These are phyloP conservation scores for Ciona savignyi DNA, from an alignment of 23 tunicate species.

Conservation along the genomic window DNA sequence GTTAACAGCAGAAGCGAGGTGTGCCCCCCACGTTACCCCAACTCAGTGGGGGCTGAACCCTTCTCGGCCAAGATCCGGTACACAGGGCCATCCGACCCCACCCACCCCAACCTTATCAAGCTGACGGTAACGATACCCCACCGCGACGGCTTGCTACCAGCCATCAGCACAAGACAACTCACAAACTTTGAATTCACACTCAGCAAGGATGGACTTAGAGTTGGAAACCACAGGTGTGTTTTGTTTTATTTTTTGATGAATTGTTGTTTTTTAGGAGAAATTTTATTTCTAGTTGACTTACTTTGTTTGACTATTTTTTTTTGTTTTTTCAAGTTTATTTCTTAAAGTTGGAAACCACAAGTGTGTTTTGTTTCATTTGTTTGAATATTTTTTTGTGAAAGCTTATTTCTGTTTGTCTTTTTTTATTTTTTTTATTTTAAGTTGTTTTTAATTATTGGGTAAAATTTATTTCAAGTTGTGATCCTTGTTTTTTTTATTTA, in stretches of 20 bases:
- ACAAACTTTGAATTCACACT: slow-evolving; percentile 91
- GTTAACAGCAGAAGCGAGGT: slow-evolving; percentile 55
- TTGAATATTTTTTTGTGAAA: too few species aligned
- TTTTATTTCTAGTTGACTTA: too few species aligned
- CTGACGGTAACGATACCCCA: slow-evolving; percentile 89
- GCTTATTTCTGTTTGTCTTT: too few species aligned
- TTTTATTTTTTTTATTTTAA: too few species aligned
- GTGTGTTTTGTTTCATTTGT: too few species aligned
- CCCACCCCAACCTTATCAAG: slow-evolving; percentile 79
- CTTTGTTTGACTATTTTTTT: not conserved
- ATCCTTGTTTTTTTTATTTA: too few species aligned
- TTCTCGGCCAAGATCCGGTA: slow-evolving; percentile 92
- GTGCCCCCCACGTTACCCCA: slow-evolving; percentile 75
- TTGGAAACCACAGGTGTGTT: slow-evolving; percentile 83
- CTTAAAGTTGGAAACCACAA: too few species aligned
- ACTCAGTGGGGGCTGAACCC: slow-evolving; percentile 98
- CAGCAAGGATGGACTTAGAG: slow-evolving; percentile 72
- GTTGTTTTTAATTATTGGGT: too few species aligned
- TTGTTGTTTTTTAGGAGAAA: too few species aligned
- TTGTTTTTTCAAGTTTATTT: too few species aligned
- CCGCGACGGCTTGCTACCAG: slow-evolving; percentile 93
- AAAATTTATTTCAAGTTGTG: too few species aligned
- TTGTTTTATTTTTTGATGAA: not conserved
- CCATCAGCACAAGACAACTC: slow-evolving; percentile 81
- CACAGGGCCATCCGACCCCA: slow-evolving; percentile 60